Conservation (phyloP, 1,140 invertebrate species). For the Pseudomyrmex pallidus region DNA sequence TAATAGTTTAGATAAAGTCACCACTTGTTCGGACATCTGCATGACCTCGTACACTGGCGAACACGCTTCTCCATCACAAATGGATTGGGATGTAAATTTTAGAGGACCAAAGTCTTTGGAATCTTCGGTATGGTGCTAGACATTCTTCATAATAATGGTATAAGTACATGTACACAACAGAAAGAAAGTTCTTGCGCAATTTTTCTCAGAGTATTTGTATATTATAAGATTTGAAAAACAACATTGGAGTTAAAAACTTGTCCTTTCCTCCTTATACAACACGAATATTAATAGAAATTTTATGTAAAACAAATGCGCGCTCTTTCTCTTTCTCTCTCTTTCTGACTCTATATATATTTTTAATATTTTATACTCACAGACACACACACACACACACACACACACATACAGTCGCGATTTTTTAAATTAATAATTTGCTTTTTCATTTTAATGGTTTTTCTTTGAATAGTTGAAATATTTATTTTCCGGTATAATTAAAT, state of each 20-base stretch:
- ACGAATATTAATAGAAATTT: not conserved
- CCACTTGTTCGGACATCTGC: constrained; percentile 72
- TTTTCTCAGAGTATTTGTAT: not conserved
- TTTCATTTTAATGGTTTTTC: too few relatives aligned
- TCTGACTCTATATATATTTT: not conserved
- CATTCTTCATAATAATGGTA: constrained; percentile 58
- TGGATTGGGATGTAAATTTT: constrained; percentile 79
- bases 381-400: too few relatives aligned
- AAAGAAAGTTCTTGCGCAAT: constrained; percentile 17
- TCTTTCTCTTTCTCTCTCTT: constrained; percentile 3
- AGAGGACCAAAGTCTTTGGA: constrained; percentile 78
- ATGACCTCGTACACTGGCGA: constrained; percentile 77
- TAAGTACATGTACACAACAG: constrained; percentile 25
- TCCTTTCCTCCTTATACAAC: not conserved
- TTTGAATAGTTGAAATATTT: not conserved
- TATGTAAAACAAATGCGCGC: constrained; percentile 12
- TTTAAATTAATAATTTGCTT: too few relatives aligned
- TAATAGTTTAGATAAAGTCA: constrained; percentile 80
- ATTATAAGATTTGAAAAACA: constrained; percentile 1
- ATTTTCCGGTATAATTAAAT: constrained; percentile 21
- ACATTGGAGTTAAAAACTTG: constrained; percentile 7
- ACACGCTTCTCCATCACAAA: constrained; percentile 79
- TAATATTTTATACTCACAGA: too few relatives aligned
- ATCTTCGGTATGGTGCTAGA: constrained; percentile 77
- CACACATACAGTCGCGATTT: too few relatives aligned